Conservation (phyloP, 1,140 invertebrate genomes). For the Cryptotermes secundus region DNA sequence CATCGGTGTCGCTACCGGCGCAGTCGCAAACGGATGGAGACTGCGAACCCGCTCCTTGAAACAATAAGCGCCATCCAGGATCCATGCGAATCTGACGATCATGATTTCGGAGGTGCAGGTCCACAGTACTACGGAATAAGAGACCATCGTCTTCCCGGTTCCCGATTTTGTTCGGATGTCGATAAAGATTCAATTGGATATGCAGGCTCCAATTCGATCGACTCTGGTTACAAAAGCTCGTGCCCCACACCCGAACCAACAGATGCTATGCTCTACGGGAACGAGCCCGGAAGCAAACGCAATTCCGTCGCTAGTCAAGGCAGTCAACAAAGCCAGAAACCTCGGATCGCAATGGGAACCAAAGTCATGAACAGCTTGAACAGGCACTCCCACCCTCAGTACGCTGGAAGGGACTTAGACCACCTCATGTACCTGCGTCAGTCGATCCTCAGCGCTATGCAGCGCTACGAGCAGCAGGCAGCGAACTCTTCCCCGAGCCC, state of each 20-base stretch:
- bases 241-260: conserved; percentile 49
- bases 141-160: not conserved
- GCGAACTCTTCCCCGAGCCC: conserved; percentile 12
- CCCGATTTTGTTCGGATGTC: conserved; percentile 30
- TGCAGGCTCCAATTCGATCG: conserved; percentile 49
- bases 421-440: conserved; percentile 45
- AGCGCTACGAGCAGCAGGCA: conserved; percentile 40
- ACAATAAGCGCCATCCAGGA: conserved; percentile 46
- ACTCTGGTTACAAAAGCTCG: conserved; percentile 50
- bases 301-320: conserved; percentile 32
- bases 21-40: conserved; percentile 37
- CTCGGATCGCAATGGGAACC: conserved; percentile 48
- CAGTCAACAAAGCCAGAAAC: conserved; percentile 39
- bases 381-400: conserved; percentile 34
- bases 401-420: conserved; percentile 42
- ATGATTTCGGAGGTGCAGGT: conserved; percentile 30
- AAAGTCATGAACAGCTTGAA: conserved; percentile 44
- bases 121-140: conserved; percentile 25
- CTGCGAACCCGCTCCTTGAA: conserved; percentile 45
- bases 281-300: not conserved
- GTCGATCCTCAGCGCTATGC: conserved; percentile 44
- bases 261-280: conserved; percentile 38
- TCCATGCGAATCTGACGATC: conserved; percentile 42
- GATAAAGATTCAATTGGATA: conserved; percentile 47
- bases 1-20: conserved; percentile 38